Conservation (phyloP, 1,140 invertebrate species). For the Uloborus diversus region DNA sequence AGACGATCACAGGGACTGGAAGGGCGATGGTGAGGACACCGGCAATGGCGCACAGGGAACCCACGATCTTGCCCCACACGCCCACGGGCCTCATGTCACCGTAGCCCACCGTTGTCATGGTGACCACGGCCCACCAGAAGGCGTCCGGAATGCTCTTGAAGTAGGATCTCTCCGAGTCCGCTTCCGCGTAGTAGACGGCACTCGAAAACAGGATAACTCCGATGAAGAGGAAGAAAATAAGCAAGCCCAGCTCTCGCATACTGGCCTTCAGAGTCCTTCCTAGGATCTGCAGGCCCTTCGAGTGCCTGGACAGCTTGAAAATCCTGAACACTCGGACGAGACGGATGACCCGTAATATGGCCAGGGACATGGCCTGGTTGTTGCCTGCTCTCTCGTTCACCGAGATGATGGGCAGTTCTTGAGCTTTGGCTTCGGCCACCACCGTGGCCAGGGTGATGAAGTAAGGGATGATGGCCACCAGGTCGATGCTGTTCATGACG, state of each 20-base stretch:
- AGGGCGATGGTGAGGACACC: slow-evolving; percentile 98
- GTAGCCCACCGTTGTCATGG: slow-evolving; percentile 98
- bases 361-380: slow-evolving; percentile 97
- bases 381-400: slow-evolving; percentile 48
- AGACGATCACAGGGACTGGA: slow-evolving; percentile 93
- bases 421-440: slow-evolving; percentile 74
- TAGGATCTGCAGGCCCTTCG: slow-evolving; percentile 96
- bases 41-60: slow-evolving; percentile 98
- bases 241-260: slow-evolving; percentile 98
- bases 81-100: slow-evolving; percentile 98
- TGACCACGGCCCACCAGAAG: slow-evolving; percentile 99
- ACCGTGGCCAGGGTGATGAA: slow-evolving; percentile 99
- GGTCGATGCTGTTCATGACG: slow-evolving; percentile 99
- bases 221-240: slow-evolving; percentile 99
- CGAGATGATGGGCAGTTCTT: slow-evolving; percentile 7
- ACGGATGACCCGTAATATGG: slow-evolving; percentile 95
- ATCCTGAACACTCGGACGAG: slow-evolving; percentile 98
- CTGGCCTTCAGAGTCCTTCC: slow-evolving; percentile 99
- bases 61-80: slow-evolving; percentile 98
- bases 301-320: slow-evolving; percentile 97
- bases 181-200: slow-evolving; percentile 98
- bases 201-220: slow-evolving; percentile 98
- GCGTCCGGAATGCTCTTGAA: slow-evolving; percentile 97
- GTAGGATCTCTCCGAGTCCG: slow-evolving; percentile 92
- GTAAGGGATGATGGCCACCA: slow-evolving; percentile 99